A percentile compares a stretch with the other conserved stretches of the same genome.
Evolutionary conservation across 2,888 invertebrate genomes (phyloP).

Genomic region (Chydorus sphaericus): DNA sequence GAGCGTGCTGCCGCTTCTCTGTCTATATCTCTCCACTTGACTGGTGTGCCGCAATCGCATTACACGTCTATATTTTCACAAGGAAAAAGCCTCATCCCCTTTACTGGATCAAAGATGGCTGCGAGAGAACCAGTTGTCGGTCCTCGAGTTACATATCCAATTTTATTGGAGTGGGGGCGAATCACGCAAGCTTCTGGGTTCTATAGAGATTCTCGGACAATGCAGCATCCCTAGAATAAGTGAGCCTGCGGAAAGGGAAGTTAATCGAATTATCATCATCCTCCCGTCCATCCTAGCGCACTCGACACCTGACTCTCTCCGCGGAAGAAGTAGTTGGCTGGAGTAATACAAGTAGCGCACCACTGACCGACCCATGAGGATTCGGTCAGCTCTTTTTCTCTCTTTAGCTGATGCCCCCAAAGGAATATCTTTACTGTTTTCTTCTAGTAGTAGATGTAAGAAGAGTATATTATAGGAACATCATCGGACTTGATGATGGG

Average conservation of each 20-base stretch:
- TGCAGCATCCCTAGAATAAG: not conserved
- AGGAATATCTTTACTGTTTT: no score
- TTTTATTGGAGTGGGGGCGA: not conserved
- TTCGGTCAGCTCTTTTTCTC: no score
- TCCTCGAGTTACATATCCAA: not conserved
- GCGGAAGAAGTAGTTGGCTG: no score
- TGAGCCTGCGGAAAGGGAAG: not conserved
- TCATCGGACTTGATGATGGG: no score
- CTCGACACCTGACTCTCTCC: slow-evolving; percentile 3
- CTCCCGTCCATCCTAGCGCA: not conserved
- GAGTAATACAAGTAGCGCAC: no score
- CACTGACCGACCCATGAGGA: no score
- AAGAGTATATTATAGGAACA: no score
- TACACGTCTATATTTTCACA: not conserved
- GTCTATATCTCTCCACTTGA: not conserved
- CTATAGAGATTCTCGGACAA: not conserved
- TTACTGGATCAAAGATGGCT: not conserved
- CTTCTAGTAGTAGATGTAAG: no score
- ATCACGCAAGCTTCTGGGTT: not conserved
- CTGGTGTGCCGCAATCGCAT: slow-evolving; percentile 3
- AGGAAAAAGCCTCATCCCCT: not conserved
- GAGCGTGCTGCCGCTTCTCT: not conserved
- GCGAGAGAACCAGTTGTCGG: no score
- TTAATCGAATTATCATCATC: slow-evolving; percentile 1
- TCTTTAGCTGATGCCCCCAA: no score